Evolutionary conservation across 2,113 vertebrate species (phyloP).

Genomic region (Neodontobutis hainanensis): DNA sequence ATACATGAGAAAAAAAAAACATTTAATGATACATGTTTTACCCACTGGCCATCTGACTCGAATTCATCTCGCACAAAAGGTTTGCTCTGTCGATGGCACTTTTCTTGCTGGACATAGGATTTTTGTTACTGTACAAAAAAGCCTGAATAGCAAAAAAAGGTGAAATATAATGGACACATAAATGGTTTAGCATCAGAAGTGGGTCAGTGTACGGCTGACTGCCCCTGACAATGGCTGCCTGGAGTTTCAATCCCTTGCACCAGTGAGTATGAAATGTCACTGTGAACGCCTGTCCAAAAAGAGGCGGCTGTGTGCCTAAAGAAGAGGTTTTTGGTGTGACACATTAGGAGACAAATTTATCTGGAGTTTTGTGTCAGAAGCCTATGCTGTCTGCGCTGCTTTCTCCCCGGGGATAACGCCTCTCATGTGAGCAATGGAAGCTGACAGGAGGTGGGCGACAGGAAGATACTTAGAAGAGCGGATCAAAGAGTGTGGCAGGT

Average conservation of each 20-base stretch:
- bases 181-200: constrained; percentile 25
- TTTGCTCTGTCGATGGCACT: too few relatives aligned
- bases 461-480: constrained; percentile 40
- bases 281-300: constrained; percentile 19
- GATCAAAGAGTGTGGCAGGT: constrained; percentile 61
- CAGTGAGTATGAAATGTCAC: constrained; percentile 33
- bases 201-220: not conserved
- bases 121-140: too few relatives aligned
- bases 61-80: too few relatives aligned
- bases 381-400: constrained; percentile 33
- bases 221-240: constrained; percentile 13
- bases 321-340: constrained; percentile 28
- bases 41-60: not conserved
- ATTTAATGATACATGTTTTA: not conserved
- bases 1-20: not conserved
- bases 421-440: constrained; percentile 50
- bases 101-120: too few relatives aligned
- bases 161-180: not conserved
- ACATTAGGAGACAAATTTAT: constrained; percentile 42
- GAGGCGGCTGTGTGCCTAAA: constrained; percentile 14
- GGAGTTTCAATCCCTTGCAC: constrained; percentile 23
- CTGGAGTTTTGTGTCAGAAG: constrained; percentile 36
- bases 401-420: constrained; percentile 26
- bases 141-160: too few relatives aligned
- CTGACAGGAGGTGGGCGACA: constrained; percentile 53